Percentiles rank a stretch among this genome's conserved stretches.
Conservation (phyloP, 2,888 invertebrate genomes). For the Pardosa pseudoannulata region DNA sequence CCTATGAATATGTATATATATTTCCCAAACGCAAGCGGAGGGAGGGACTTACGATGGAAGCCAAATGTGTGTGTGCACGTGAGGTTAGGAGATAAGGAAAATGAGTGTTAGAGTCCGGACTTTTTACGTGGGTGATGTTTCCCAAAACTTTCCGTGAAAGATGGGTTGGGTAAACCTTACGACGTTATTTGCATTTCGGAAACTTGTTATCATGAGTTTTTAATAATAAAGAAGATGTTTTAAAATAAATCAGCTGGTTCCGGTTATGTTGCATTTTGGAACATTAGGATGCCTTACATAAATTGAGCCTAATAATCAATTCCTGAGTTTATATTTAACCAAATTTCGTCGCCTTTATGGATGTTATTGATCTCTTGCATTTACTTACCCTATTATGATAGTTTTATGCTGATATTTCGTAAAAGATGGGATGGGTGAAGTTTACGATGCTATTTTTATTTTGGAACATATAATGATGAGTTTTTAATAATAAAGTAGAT, state of each 20-base stretch:
- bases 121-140: neutral
- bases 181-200: neutral
- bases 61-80: neutral
- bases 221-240: too few relatives aligned
- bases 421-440: neutral
- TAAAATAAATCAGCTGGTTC: too few relatives aligned
- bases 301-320: too few relatives aligned
- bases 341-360: too few relatives aligned
- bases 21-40: conserved; percentile 10
- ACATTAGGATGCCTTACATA: too few relatives aligned
- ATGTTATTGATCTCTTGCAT: too few relatives aligned
- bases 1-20: conserved; percentile 64
- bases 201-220: neutral
- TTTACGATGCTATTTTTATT: neutral
- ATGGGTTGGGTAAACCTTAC: neutral
- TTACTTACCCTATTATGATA: too few relatives aligned
- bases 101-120: conserved; percentile 27
- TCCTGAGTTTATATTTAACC: too few relatives aligned
- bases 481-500: too few relatives aligned
- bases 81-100: conserved; percentile 54
- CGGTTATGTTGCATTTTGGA: too few relatives aligned
- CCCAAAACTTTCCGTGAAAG: neutral
- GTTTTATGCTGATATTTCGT: too few relatives aligned
- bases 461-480: neutral
- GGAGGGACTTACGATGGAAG: conserved; percentile 19